Evolutionary conservation across 2,797 vertebrate genomes (phyloP), one percentile per base, ranked within the genome.

Genomic region (Tokudaia tokunoshimensis): DNA sequence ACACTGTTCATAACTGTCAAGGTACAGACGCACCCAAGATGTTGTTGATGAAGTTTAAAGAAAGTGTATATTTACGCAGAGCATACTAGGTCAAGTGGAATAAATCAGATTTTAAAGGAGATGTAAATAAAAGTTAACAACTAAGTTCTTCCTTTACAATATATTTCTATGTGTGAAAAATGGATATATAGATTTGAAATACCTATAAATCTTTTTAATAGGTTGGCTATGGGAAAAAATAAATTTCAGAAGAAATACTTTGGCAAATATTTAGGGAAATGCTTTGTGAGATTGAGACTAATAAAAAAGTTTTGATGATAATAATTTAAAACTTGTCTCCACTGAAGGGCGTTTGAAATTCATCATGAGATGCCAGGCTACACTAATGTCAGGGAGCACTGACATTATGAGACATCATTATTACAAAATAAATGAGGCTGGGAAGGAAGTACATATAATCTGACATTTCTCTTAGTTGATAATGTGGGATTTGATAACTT

Each of bases 171-270:
- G 20, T 80, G 41, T 37, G 1, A 83, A 94, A 19, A 24, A 55
- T 8, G 0, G 61, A 10, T 93, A 1, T 26, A 59, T 63, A 63
- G 61, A 12, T 63, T 75, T 75, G 6, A 83, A 94, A 86, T 96
- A 86, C 63, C 92, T 91, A 19, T 65, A 47, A 7, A 75, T 91
- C 91, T 92, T 3, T 12, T 95, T 89, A 86, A 84, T 22, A 37
- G 9, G 1, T 63, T 29, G 11, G 24, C 26, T 63, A 63, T 29
- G 26, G 11, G 9, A 63, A 63, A 63, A 63, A 29, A 63, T 29
- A 63, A 63, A 29, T 29, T 96, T 95, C 61, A 19, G 63, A 41
- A 50, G n/a, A 92, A 94, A 82, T 9, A 31, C 37, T 86, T 70
- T 70, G 75, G 29, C 31, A 91, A 90, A 82, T 55, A 29, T 92